Conservation (phyloP, 2,113 vertebrate genomes). For the Amia ocellicauda region DNA sequence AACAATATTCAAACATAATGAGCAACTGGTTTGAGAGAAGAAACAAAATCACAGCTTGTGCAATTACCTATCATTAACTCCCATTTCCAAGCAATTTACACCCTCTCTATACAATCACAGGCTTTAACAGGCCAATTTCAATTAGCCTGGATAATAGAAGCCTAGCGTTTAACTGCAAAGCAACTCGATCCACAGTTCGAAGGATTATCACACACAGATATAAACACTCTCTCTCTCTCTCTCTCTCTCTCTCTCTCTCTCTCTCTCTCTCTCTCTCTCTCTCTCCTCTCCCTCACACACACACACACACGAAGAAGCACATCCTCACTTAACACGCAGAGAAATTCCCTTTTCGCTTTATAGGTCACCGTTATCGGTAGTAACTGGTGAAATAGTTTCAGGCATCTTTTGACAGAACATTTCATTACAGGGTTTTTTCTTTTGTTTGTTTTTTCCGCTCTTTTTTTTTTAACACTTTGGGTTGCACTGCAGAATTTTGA, state of each 20-base stretch:
- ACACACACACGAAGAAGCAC: slow-evolving; percentile 12
- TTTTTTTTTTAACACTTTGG: slow-evolving; percentile 24
- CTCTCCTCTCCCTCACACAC: slow-evolving; percentile 12
- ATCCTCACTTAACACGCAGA: slow-evolving; percentile 14
- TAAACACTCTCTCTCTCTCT: slow-evolving; percentile 23
- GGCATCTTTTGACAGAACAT: slow-evolving; percentile 46
- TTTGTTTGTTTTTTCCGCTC: no score
- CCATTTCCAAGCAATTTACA: slow-evolving; percentile 39
- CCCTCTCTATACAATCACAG: slow-evolving; percentile 49
- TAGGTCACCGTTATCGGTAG: slow-evolving; percentile 42
- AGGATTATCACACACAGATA: slow-evolving; percentile 26
- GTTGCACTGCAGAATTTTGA: slow-evolving; percentile 43
- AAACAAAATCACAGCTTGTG: slow-evolving; percentile 26
- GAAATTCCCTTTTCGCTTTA: slow-evolving; percentile 39
- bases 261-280: slow-evolving; percentile 2
- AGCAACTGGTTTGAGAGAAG: slow-evolving; percentile 32
- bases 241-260: slow-evolving; percentile 8
- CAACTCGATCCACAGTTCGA: slow-evolving; percentile 17
- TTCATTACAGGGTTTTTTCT: slow-evolving; percentile 36
- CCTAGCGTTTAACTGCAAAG: slow-evolving; percentile 36
- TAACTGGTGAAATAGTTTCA: slow-evolving; percentile 41
- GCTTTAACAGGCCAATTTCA: slow-evolving; percentile 46
- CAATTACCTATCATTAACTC: slow-evolving; percentile 58
- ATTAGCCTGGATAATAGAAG: slow-evolving; percentile 45
- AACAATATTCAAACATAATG: slow-evolving; percentile 29